phyloP scores from a whole-genome alignment of 2,113 vertebrate species.

The Phalacrocorax carbo region DNA sequence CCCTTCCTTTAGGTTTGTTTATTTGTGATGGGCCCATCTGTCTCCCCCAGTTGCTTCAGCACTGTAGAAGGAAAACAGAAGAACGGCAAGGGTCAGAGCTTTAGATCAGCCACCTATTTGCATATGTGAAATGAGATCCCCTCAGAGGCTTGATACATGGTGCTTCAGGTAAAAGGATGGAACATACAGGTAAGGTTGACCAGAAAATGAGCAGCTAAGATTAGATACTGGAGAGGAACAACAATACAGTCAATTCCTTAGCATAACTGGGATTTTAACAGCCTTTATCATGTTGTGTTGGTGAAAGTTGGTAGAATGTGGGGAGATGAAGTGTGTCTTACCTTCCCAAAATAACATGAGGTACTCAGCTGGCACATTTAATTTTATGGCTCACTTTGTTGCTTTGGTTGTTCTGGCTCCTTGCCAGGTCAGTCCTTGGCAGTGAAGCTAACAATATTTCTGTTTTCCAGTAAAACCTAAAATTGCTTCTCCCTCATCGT shows the following conservation, averaged over 20 bases:
- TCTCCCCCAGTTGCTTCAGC: background rate
- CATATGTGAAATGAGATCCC: background rate
- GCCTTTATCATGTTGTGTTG: background rate
- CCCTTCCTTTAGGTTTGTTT: background rate
- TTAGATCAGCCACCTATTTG: background rate
- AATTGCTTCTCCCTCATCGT: background rate
- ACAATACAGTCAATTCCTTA: background rate
- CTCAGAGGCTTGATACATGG: background rate
- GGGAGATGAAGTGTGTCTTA: background rate
- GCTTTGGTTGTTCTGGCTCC: background rate
- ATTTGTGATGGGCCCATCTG: background rate
- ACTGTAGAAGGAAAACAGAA: background rate
- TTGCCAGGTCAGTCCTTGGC: background rate
- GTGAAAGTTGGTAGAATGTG: background rate
- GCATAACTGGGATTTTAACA: background rate
- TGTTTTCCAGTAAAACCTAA: background rate
- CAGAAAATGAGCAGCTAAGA: background rate
- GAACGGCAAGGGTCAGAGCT: background rate
- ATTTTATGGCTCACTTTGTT: background rate
- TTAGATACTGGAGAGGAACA: background rate
- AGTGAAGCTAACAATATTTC: background rate
- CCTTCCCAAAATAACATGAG: background rate
- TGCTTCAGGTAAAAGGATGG: background rate
- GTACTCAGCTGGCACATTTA: background rate
- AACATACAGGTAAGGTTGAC: fast-evolving